These are phyloP conservation scores for Gisinianus flammeolus DNA, from an alignment of 2,888 invertebrate genomes.

Conservation along the genomic window DNA sequence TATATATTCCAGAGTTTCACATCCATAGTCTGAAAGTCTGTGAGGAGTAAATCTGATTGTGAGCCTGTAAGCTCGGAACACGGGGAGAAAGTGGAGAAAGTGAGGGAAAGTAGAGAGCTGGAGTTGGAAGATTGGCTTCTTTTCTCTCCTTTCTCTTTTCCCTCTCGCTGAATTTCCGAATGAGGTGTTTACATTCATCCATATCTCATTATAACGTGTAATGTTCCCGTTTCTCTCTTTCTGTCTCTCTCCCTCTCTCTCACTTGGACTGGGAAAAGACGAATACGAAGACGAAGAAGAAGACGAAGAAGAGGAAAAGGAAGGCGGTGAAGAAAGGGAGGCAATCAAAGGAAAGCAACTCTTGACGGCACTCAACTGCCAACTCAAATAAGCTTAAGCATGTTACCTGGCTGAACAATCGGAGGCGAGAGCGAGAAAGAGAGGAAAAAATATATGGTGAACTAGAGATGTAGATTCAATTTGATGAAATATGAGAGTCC, in stretches of 20 bases:
- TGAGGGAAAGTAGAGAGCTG: neutral
- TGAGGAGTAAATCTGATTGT: neutral
- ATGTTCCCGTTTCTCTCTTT: neutral
- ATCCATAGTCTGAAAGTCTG: neutral
- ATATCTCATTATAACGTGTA: neutral
- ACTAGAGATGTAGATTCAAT: neutral
- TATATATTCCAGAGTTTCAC: neutral
- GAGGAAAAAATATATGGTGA: no score
- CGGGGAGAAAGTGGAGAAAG: no score
- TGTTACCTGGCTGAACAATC: neutral
- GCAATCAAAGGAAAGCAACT: neutral
- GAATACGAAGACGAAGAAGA: neutral
- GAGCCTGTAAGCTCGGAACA: neutral
- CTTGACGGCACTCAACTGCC: neutral
- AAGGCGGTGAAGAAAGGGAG: neutral
- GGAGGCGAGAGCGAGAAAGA: neutral
- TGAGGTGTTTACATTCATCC: neutral
- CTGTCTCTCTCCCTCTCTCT: neutral
- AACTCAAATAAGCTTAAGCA: neutral
- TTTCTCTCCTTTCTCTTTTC: neutral
- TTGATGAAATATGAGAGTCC: neutral
- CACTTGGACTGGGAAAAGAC: neutral
- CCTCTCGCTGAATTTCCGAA: no score
- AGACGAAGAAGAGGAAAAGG: neutral
- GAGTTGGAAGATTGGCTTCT: neutral